A percentile compares a stretch with the other conserved stretches of the same genome.
phyloP scores from a whole-genome alignment of 1,140 invertebrate genomes.

The Planococcus citri region DNA sequence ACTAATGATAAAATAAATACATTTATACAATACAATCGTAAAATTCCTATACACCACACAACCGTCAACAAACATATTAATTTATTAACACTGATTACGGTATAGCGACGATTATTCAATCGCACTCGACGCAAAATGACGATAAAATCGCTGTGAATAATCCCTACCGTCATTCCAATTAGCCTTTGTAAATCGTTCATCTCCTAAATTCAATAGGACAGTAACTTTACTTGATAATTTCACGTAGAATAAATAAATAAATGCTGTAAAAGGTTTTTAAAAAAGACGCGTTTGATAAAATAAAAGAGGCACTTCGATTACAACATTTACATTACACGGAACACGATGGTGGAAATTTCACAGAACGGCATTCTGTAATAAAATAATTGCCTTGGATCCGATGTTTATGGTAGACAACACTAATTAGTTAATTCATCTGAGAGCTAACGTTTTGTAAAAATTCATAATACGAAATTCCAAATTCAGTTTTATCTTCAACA shows the following conservation, averaged over 20 bases:
- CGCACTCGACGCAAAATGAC: too few relatives aligned
- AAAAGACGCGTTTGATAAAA: neutral
- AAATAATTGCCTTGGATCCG: too few relatives aligned
- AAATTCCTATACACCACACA: neutral
- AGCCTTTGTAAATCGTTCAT: too few relatives aligned
- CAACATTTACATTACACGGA: neutral
- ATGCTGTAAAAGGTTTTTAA: neutral
- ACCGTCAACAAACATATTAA: too few relatives aligned
- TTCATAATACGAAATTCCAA: constrained; percentile 90
- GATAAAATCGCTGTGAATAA: too few relatives aligned
- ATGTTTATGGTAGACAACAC: too few relatives aligned
- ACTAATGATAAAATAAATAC: neutral
- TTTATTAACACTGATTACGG: too few relatives aligned
- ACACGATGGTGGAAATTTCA: neutral
- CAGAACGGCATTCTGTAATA: too few relatives aligned
- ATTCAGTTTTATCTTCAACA: constrained; percentile 88
- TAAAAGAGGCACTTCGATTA: neutral
- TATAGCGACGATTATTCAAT: too few relatives aligned
- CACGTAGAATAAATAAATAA: neutral
- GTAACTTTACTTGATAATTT: too few relatives aligned
- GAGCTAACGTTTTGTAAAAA: constrained; percentile 92
- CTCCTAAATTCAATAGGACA: too few relatives aligned
- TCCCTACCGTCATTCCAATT: too few relatives aligned
- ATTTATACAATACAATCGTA: neutral
- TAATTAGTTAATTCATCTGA: constrained; percentile 78